Conservation (phyloP, 2,113 vertebrate species). For the Semnornis frantzii region DNA sequence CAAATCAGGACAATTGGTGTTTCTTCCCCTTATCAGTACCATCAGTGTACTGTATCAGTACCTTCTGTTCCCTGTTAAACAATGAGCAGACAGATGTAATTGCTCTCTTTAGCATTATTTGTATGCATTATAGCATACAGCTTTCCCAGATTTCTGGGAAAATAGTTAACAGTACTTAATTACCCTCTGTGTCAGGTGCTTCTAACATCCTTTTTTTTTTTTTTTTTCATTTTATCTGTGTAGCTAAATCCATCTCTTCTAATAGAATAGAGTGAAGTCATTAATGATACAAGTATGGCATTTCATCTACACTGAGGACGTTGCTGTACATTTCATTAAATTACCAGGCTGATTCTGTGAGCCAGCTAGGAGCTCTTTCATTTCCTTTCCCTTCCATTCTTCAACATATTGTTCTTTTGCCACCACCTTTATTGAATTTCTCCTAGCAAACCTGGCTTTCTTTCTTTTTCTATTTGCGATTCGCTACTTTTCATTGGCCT, state of each 20-base stretch:
- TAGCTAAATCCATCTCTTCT: slow-evolving; percentile 7
- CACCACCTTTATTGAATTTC: neutral
- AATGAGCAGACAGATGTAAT: slow-evolving; percentile 32
- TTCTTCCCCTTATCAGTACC: slow-evolving; percentile 40
- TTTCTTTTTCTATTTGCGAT: neutral
- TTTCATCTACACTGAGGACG: neutral
- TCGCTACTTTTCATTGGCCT: neutral
- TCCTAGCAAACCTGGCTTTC: neutral
- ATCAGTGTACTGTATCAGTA: slow-evolving; percentile 31
- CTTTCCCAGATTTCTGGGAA: slow-evolving; percentile 51
- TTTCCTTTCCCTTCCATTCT: neutral
- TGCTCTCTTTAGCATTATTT: slow-evolving; percentile 3
- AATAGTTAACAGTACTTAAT: slow-evolving; percentile 37
- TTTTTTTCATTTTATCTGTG: slow-evolving; percentile 12
- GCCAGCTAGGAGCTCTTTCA: neutral
- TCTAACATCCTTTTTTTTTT: neutral
- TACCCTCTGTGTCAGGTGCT: neutral
- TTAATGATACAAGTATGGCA: slow-evolving; percentile 49
- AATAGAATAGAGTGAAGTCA: slow-evolving; percentile 34
- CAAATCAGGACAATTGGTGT: neutral
- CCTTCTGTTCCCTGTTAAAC: slow-evolving; percentile 56
- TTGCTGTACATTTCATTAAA: neutral
- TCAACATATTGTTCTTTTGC: neutral
- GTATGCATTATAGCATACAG: slow-evolving; percentile 23
- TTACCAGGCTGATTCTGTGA: neutral